Evolutionary conservation across 2,113 vertebrate genomes (phyloP).

Genomic region (Leucosticte australis): DNA sequence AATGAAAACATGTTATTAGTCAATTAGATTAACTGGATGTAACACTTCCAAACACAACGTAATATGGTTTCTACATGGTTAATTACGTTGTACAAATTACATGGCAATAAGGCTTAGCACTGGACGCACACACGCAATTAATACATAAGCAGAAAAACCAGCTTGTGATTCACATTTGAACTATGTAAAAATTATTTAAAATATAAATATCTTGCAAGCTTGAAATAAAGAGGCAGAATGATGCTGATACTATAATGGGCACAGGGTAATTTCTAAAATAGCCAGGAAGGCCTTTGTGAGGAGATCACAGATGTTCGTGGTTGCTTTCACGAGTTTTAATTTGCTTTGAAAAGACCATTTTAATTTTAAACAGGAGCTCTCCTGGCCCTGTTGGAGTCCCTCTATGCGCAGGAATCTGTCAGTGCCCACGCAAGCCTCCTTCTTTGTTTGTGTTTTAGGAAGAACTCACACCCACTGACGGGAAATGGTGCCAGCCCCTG

Average conservation of each 20-base stretch:
- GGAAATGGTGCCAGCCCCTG: background rate
- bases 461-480: background rate
- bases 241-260: background rate
- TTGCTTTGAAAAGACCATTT: constrained; percentile 8
- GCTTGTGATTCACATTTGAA: background rate
- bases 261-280: background rate
- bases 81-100: constrained; percentile 36
- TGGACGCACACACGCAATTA: constrained; percentile 12
- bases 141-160: background rate
- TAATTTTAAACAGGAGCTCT: constrained; percentile 17
- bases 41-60: constrained; percentile 33
- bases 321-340: background rate
- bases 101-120: constrained; percentile 16
- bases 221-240: background rate
- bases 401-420: background rate
- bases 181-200: background rate
- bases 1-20: constrained; percentile 66
- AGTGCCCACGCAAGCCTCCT: background rate
- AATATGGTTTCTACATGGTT: constrained; percentile 56
- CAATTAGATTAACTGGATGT: constrained; percentile 66
- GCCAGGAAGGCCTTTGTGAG: background rate
- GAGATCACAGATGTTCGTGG: constrained; percentile 17
- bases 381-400: background rate
- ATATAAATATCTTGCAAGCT: background rate
- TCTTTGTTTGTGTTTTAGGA: constrained; percentile 23